phyloP scores from a whole-genome alignment of 2,797 vertebrate genomes.

The Sebastes elongatus region DNA sequence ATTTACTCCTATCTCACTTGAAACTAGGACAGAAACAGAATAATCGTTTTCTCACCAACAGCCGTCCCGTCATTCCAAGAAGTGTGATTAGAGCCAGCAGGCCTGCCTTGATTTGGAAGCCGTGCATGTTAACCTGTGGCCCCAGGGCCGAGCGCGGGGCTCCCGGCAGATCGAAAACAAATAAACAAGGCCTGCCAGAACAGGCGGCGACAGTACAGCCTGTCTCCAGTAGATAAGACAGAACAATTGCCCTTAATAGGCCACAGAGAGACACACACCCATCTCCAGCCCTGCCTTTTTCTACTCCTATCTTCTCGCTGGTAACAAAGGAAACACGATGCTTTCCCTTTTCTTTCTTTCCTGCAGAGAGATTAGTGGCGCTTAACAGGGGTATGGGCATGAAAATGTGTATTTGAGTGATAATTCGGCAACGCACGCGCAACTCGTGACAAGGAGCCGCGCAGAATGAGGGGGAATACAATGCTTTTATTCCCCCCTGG shows the following conservation, averaged over 20 bases:
- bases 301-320: conserved; percentile 69
- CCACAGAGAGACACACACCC: conserved; percentile 75
- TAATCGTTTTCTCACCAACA: conserved; percentile 26
- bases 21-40: conserved; percentile 18
- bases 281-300: conserved; percentile 73
- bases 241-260: conserved; percentile 89
- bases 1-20: background rate
- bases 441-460: conserved; percentile 74
- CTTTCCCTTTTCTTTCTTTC: conserved; percentile 66
- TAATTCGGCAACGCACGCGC: conserved; percentile 82
- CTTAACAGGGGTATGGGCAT: conserved; percentile 68
- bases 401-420: conserved; percentile 84
- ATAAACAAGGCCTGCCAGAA: conserved; percentile 68
- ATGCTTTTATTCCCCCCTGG: conserved; percentile 57
- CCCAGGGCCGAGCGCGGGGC: conserved; percentile 47
- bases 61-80: conserved; percentile 31
- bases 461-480: conserved; percentile 59
- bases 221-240: conserved; percentile 86
- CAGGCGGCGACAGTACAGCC: conserved; percentile 61
- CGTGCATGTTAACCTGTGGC: conserved; percentile 76
- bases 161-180: conserved; percentile 61
- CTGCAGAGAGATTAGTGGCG: conserved; percentile 76
- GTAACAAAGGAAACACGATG: conserved; percentile 80
- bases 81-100: conserved; percentile 38
- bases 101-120: conserved; percentile 58